phyloP scores from a whole-genome alignment of 2,888 invertebrate genomes.

The Synergus itoensis region DNA sequence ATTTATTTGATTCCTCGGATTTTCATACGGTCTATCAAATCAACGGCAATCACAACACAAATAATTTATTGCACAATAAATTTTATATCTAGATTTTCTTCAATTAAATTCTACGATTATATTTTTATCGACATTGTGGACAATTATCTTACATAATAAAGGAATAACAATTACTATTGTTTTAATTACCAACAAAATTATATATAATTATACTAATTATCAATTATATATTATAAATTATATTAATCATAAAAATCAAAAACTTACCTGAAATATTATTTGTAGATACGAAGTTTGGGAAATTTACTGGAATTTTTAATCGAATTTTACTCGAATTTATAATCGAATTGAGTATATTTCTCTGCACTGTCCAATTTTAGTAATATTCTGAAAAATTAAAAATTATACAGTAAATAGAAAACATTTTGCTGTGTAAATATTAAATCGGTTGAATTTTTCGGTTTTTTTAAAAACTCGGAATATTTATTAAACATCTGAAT shows the following conservation, averaged over 20 bases:
- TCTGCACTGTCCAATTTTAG: not conserved
- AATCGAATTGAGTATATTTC: not conserved
- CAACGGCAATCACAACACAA: not conserved
- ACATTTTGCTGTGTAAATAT: too few species aligned
- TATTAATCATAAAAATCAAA: not conserved
- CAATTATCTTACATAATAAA: too few species aligned
- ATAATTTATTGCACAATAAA: not conserved
- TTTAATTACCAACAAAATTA: too few species aligned
- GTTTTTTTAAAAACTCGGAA: not conserved
- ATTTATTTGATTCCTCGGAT: not conserved
- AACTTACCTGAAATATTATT: not conserved
- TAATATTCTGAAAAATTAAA: not conserved
- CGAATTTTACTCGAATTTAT: too few species aligned
- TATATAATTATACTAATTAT: too few species aligned
- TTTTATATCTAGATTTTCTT: not conserved
- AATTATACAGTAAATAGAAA: too few species aligned
- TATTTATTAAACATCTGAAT: too few species aligned
- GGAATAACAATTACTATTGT: too few species aligned
- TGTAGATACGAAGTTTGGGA: not conserved
- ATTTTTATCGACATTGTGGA: too few species aligned
- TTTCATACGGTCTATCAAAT: not conserved
- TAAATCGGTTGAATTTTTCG: too few species aligned
- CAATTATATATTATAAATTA: too few species aligned
- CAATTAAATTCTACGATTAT: too few species aligned
- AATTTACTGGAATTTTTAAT: not conserved